Evolutionary conservation across 2,888 invertebrate species (phyloP).

Genomic region (Onthophagus sagittarius): DNA sequence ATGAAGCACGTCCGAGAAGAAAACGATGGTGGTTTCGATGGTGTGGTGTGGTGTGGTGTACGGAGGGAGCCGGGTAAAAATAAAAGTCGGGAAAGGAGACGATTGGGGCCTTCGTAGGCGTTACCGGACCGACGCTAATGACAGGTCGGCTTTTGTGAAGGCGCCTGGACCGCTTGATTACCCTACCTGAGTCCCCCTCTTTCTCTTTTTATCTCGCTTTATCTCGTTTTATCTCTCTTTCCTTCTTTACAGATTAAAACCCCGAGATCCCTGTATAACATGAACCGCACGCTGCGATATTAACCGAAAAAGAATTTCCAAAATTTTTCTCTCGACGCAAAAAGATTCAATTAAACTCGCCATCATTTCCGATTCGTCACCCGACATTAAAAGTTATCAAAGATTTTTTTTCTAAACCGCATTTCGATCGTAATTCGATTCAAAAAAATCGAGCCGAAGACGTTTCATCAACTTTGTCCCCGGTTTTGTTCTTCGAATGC

Average conservation of each 20-base stretch:
- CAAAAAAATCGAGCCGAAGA: too few species aligned
- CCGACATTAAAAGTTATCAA: too few species aligned
- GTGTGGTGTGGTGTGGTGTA: too few species aligned
- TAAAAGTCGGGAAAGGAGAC: slow-evolving; percentile 1
- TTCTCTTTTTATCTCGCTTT: not conserved
- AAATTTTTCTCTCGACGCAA: not conserved
- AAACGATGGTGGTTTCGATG: too few species aligned
- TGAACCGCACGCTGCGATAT: not conserved
- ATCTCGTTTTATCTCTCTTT: too few species aligned
- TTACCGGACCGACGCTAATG: slow-evolving; percentile 33
- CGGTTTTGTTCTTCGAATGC: too few species aligned
- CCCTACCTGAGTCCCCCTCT: slow-evolving; percentile 23
- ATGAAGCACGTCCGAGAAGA: not conserved
- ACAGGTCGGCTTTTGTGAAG: slow-evolving; percentile 37
- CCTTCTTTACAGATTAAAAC: slow-evolving; percentile 7
- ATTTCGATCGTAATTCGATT: too few species aligned
- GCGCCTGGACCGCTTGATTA: slow-evolving; percentile 36
- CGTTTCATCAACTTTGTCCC: too few species aligned
- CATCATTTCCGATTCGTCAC: too few species aligned
- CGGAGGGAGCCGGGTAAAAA: too few species aligned
- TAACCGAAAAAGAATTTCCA: not conserved
- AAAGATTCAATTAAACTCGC: not conserved
- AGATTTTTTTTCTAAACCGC: too few species aligned
- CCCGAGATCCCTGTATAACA: slow-evolving; percentile 7
- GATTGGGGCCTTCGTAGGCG: slow-evolving; percentile 18